These are phyloP conservation scores for Centruroides vittatus DNA, from an alignment of 1,140 invertebrate species.

Conservation along the genomic window DNA sequence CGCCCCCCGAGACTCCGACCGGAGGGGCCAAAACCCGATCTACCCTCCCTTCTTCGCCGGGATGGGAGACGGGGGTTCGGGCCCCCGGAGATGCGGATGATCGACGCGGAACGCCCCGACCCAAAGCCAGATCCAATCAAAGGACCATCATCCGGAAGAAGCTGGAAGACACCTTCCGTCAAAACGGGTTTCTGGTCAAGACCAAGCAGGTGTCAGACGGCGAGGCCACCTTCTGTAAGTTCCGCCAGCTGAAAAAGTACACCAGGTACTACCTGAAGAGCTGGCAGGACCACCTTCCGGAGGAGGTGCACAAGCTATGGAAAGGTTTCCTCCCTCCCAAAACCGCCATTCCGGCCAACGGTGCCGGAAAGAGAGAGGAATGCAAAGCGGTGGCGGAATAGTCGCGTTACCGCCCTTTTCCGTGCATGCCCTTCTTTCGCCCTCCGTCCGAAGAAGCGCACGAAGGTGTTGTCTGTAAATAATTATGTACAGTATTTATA, in stretches of 20 bases:
- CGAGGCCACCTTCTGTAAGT: slow-evolving; percentile 86
- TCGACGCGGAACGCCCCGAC: background rate
- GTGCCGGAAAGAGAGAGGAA: background rate
- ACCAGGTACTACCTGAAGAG: slow-evolving; percentile 79
- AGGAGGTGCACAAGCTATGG: slow-evolving; percentile 23
- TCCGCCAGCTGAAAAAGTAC: slow-evolving; percentile 75
- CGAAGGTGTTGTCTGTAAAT: no score
- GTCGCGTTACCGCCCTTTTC: background rate
- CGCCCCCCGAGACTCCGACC: background rate
- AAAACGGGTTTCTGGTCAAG: slow-evolving; percentile 81
- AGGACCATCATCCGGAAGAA: slow-evolving; percentile 52
- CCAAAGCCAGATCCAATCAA: background rate
- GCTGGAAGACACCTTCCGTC: slow-evolving; percentile 77
- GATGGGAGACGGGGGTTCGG: background rate
- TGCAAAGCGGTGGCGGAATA: background rate
- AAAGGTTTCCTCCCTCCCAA: slow-evolving; percentile 22
- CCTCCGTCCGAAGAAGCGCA: no score
- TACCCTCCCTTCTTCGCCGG: background rate
- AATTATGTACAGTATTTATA: no score
- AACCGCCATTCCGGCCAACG: slow-evolving; percentile 13
- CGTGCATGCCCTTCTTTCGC: background rate
- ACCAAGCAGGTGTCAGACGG: slow-evolving; percentile 82
- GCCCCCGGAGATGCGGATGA: background rate
- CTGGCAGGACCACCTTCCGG: slow-evolving; percentile 84
- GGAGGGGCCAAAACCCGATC: background rate